These are phyloP conservation scores for Pluvianellus socialis DNA, from an alignment of 2,113 vertebrate species.

Conservation along the genomic window DNA sequence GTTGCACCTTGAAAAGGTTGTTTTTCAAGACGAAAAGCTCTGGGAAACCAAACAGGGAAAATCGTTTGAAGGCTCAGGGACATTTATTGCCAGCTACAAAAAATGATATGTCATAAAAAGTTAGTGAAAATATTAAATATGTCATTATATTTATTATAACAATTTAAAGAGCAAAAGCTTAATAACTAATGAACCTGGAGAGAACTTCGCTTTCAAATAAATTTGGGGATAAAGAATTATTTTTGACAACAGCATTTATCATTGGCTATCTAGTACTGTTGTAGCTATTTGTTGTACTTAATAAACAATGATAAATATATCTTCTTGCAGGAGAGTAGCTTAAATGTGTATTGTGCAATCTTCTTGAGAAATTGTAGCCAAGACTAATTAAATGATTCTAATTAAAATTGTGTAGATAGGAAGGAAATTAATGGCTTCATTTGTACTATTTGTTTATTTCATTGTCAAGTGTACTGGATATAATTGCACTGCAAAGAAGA, in stretches of 20 bases:
- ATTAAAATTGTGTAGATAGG: constrained; percentile 77
- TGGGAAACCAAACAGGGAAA: background rate
- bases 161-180: constrained; percentile 75
- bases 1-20: background rate
- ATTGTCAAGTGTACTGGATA: constrained; percentile 65
- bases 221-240: constrained; percentile 67
- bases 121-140: constrained; percentile 68
- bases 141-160: constrained; percentile 73
- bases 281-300: constrained; percentile 55
- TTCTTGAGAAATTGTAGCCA: constrained; percentile 67
- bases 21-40: background rate
- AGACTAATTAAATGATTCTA: constrained; percentile 78
- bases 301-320: constrained; percentile 67
- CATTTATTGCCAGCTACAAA: constrained; percentile 71
- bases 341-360: constrained; percentile 44
- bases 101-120: constrained; percentile 60
- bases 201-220: constrained; percentile 69
- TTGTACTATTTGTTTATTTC: constrained; percentile 78
- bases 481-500: constrained; percentile 71
- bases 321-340: constrained; percentile 30
- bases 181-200: constrained; percentile 68
- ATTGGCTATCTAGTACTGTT: constrained; percentile 40
- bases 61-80: constrained; percentile 47
- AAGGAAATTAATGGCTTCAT: constrained; percentile 74
- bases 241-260: constrained; percentile 62